Evolutionary conservation across 2,888 invertebrate genomes (phyloP).

Genomic region (Tetramorium bicarinatum): DNA sequence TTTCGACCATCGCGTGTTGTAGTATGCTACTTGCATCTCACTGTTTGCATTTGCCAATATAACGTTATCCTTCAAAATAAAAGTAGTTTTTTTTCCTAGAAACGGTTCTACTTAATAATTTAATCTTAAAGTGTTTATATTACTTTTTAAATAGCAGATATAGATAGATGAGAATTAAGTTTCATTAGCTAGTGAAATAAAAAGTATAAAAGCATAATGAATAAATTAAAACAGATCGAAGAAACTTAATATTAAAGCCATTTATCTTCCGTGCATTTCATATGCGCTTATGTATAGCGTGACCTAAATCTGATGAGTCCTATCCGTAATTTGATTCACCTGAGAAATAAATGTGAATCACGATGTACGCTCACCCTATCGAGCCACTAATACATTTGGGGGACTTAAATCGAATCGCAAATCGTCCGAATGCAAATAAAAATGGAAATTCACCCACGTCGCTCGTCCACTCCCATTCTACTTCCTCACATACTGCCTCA

Average conservation of each 20-base stretch:
- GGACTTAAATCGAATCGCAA: slow-evolving; percentile 78
- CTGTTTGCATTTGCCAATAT: background rate
- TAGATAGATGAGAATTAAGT: background rate
- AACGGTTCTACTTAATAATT: background rate
- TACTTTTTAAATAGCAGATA: background rate
- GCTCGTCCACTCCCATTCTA: slow-evolving; percentile 11
- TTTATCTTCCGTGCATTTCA: slow-evolving; percentile 27
- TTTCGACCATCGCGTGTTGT: background rate
- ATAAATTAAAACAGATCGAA: background rate
- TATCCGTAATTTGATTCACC: slow-evolving; percentile 71
- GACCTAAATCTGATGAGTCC: slow-evolving; percentile 67
- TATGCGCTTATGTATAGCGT: slow-evolving; percentile 31
- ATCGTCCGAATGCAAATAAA: slow-evolving; percentile 79
- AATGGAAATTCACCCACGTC: slow-evolving; percentile 74
- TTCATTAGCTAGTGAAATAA: background rate
- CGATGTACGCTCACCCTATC: slow-evolving; percentile 63
- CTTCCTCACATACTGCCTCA: slow-evolving; percentile 35
- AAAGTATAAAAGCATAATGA: background rate
- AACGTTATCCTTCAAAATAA: background rate
- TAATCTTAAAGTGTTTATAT: background rate
- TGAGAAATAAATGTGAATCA: slow-evolving; percentile 75
- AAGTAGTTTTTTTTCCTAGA: background rate
- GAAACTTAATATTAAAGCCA: slow-evolving; percentile 38
- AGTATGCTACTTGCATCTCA: background rate
- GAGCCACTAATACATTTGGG: slow-evolving; percentile 62